phyloP scores from a whole-genome alignment of 2,888 invertebrate genomes.

The Zelleria hepariella region DNA sequence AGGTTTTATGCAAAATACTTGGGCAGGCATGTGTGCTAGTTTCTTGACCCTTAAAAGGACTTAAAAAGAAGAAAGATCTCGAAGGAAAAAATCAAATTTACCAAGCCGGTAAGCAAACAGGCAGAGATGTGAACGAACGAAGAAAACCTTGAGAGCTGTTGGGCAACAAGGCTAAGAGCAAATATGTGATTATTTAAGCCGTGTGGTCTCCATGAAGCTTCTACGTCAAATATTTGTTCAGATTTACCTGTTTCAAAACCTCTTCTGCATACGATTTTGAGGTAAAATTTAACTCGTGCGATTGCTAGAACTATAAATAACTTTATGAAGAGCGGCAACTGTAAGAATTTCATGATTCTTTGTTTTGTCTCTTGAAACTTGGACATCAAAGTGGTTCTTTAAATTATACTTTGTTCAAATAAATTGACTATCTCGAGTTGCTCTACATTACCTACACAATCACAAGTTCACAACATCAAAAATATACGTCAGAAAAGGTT shows the following conservation, averaged over 20 bases:
- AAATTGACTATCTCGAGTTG: too few species aligned
- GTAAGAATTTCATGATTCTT: too few species aligned
- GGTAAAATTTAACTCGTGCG: neutral
- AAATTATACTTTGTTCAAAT: too few species aligned
- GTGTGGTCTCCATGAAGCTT: neutral
- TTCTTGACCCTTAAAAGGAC: neutral
- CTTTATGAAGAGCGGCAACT: too few species aligned
- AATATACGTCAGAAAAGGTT: too few species aligned
- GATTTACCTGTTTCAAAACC: constrained; percentile 2
- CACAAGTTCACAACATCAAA: too few species aligned
- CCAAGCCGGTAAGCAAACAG: neutral
- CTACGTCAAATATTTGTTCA: constrained; percentile 18
- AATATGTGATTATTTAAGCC: constrained; percentile 19
- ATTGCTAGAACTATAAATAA: too few species aligned
- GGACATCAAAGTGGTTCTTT: too few species aligned
- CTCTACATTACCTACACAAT: too few species aligned
- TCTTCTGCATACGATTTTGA: neutral
- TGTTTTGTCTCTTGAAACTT: too few species aligned
- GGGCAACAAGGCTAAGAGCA: constrained; percentile 20
- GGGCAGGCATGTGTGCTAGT: too few species aligned
- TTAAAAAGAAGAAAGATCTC: neutral
- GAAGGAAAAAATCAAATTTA: neutral
- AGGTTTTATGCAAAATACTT: too few species aligned
- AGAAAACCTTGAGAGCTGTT: constrained; percentile 22
- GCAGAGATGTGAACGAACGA: constrained; percentile 11